phyloP scores from a whole-genome alignment of 1,140 invertebrate species.

The Cryptotermes secundus region DNA sequence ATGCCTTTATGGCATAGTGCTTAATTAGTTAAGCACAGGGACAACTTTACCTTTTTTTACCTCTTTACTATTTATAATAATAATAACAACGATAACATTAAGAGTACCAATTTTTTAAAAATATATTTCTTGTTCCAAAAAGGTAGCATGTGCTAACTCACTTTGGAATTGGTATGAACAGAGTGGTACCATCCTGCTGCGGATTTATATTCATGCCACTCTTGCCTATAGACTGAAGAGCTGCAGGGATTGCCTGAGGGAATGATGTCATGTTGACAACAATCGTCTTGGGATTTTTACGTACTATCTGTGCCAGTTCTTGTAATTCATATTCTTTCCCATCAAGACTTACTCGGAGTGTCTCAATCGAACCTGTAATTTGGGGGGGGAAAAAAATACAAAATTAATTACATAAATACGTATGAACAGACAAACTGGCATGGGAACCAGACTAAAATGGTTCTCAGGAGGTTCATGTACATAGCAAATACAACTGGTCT shows the following conservation, averaged over 20 bases:
- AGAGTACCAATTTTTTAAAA: no score
- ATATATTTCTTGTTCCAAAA: no score
- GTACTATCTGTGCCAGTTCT: constrained; percentile 83
- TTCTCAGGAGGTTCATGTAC: background rate
- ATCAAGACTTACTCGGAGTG: constrained; percentile 70
- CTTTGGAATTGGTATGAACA: constrained; percentile 88
- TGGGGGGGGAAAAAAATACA: no score
- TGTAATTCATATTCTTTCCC: constrained; percentile 81
- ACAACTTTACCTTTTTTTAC: no score
- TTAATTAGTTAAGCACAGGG: no score
- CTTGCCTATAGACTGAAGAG: constrained; percentile 69
- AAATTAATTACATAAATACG: no score
- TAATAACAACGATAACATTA: no score
- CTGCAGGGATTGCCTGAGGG: constrained; percentile 78
- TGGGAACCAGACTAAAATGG: constrained; percentile 5
- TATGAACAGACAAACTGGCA: no score
- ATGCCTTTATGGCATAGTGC: no score
- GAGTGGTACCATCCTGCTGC: constrained; percentile 88
- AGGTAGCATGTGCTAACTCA: constrained; percentile 55
- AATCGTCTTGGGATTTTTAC: constrained; percentile 84
- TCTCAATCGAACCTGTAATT: constrained; percentile 70
- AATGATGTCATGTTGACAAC: constrained; percentile 79
- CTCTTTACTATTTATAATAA: no score
- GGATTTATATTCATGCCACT: constrained; percentile 92
- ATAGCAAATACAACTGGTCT: no score